A percentile compares a stretch with the other conserved stretches of the same genome.
phyloP scores from a whole-genome alignment of 2,797 vertebrate species.

The Sebastes vulpes region DNA sequence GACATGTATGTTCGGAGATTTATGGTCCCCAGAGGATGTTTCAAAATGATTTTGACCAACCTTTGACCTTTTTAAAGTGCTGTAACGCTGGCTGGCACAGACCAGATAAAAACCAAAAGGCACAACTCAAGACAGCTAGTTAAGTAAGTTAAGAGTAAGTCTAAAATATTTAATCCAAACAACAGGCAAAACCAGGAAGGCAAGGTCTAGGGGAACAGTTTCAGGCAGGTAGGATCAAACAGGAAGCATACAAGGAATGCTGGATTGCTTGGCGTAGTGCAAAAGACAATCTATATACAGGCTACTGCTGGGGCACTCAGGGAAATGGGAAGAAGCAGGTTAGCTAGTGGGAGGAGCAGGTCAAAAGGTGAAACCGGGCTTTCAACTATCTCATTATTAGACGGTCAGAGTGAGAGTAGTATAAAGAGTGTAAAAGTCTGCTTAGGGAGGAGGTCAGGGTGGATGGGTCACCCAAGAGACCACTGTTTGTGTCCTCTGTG shows the following conservation, averaged over 20 bases:
- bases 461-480: too few relatives aligned
- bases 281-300: background rate
- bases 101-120: background rate
- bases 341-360: background rate
- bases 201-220: background rate
- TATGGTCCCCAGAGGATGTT: background rate
- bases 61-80: background rate
- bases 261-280: background rate
- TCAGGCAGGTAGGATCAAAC: background rate
- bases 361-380: background rate
- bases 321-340: too few relatives aligned
- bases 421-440: too few relatives aligned
- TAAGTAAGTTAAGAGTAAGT: background rate
- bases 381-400: background rate
- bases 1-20: background rate
- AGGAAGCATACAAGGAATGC: background rate
- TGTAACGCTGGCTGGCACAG: background rate
- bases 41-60: background rate
- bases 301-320: too few relatives aligned
- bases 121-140: background rate
- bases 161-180: background rate
- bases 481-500: too few relatives aligned
- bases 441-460: too few relatives aligned
- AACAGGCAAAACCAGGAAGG: background rate
- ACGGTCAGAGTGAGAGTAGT: background rate